Conservation (phyloP, 2,113 vertebrate genomes). For the Leptocoma aspasia region DNA sequence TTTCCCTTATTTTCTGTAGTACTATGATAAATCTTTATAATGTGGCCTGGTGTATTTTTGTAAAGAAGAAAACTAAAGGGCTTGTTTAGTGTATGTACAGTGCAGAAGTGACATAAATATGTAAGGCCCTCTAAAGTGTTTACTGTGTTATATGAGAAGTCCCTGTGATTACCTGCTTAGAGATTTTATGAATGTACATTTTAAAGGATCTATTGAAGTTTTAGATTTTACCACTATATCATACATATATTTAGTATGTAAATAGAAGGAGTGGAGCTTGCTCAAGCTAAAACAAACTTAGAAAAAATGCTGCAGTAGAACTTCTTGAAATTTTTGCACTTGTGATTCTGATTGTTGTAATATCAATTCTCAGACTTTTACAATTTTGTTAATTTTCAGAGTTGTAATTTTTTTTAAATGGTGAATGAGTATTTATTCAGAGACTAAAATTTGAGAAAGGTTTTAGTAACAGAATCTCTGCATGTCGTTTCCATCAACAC, state of each 20-base stretch:
- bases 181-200: not conserved
- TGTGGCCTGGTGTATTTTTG: not conserved
- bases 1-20: slow-evolving; percentile 21
- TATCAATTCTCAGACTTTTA: not conserved
- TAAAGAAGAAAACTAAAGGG: not conserved
- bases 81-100: not conserved
- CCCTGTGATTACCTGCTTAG: not conserved
- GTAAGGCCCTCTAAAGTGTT: not conserved
- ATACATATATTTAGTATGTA: not conserved
- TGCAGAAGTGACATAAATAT: not conserved
- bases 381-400: not conserved
- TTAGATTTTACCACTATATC: not conserved
- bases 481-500: not conserved
- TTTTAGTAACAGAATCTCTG: not conserved
- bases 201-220: not conserved
- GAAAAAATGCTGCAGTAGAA: rapidly evolving
- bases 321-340: not conserved
- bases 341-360: not conserved
- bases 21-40: slow-evolving; percentile 15
- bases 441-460: not conserved
- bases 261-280: not conserved
- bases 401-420: not conserved
- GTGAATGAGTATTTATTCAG: not conserved
- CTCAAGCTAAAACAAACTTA: not conserved
- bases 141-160: not conserved